These are phyloP conservation scores for Pegoplata infirma DNA, from an alignment of 2,888 invertebrate species.

Conservation along the genomic window DNA sequence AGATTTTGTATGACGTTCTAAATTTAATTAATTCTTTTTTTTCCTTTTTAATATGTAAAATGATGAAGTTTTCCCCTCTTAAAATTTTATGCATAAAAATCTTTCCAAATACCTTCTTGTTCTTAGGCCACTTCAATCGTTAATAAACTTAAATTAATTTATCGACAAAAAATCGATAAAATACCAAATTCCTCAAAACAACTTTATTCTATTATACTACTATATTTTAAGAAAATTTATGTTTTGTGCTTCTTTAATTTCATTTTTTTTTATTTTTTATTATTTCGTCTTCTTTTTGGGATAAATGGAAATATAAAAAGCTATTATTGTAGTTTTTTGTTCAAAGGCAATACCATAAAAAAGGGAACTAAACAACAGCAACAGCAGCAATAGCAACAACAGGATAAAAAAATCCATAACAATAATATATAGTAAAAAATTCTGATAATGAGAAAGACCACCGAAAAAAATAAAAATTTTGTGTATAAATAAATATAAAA, in stretches of 20 bases:
- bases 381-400: no score
- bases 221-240: conserved; percentile 25
- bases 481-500: conserved; percentile 13
- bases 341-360: conserved; percentile 41
- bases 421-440: conserved; percentile 34
- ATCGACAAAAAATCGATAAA: conserved; percentile 11
- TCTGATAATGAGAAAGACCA: conserved; percentile 50
- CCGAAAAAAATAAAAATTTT: conserved; percentile 25
- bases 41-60: no score
- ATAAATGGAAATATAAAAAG: conserved; percentile 50
- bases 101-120: no score
- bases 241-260: not conserved
- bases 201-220: not conserved
- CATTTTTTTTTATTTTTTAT: conserved; percentile 15
- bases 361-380: conserved; percentile 45
- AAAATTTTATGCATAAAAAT: no score
- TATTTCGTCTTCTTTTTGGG: conserved; percentile 1
- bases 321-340: conserved; percentile 51
- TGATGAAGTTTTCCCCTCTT: no score
- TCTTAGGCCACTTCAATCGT: no score
- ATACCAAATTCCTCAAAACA: conserved; percentile 1
- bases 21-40: no score
- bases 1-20: no score
- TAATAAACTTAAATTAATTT: no score
- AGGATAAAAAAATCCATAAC: conserved; percentile 17